Evolutionary conservation across 2,113 vertebrate species (phyloP).

Genomic region (Bostrychus sinensis): DNA sequence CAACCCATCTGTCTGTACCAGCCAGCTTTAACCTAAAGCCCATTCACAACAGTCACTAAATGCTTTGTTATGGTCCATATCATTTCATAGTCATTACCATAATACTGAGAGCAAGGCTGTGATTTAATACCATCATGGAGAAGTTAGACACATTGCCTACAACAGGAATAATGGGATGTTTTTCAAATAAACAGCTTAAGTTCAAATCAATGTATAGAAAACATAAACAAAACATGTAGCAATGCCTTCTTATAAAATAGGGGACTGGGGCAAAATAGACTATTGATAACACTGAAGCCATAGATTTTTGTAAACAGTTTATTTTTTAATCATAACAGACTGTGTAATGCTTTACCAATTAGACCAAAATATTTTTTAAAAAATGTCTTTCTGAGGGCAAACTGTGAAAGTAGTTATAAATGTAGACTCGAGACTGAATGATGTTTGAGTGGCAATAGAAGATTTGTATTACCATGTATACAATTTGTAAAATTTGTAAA

Average conservation of each 20-base stretch:
- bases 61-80: neutral
- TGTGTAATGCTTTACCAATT: neutral
- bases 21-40: neutral
- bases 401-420: too few relatives aligned
- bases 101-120: neutral
- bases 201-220: neutral
- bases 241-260: too few relatives aligned
- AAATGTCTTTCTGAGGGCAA: too few relatives aligned
- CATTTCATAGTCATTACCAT: neutral
- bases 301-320: neutral
- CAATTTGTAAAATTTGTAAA: neutral
- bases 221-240: too few relatives aligned
- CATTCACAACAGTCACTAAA: neutral
- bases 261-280: neutral
- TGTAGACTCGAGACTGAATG: too few relatives aligned
- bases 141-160: neutral
- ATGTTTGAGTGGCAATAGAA: neutral
- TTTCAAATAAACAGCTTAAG: too few relatives aligned
- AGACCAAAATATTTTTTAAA: neutral
- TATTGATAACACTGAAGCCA: neutral
- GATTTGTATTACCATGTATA: neutral
- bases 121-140: conserved; percentile 7
- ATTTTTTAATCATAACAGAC: neutral
- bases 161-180: too few relatives aligned
- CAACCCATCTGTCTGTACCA: conserved; percentile 58